Evolutionary conservation across 1,140 invertebrate genomes (phyloP).

Genomic region (Phymorhynchus buccinoides): DNA sequence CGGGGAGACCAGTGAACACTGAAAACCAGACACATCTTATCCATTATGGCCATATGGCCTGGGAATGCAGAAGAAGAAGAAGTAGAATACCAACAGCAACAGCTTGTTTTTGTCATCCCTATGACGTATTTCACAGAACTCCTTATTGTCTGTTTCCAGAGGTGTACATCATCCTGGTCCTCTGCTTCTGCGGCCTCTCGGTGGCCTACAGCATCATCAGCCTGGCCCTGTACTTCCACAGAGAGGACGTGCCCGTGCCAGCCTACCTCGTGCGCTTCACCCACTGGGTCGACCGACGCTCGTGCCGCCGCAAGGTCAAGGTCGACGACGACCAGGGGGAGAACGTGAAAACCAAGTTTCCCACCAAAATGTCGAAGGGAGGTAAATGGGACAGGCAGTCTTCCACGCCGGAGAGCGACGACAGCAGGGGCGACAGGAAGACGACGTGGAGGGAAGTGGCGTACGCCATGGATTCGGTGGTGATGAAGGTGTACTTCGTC

Average conservation of each 20-base stretch:
- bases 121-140: too few species aligned
- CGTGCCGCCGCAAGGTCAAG: not conserved
- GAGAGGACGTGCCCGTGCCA: slow-evolving; percentile 9
- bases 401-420: not conserved
- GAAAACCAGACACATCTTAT: too few species aligned
- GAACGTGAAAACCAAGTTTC: not conserved
- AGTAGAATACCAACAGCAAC: too few species aligned
- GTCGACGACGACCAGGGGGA: too few species aligned
- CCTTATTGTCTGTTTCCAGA: too few species aligned
- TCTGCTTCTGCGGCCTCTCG: slow-evolving; percentile 23
- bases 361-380: not conserved
- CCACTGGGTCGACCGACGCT: not conserved
- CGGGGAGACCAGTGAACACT: too few species aligned
- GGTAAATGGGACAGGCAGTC: not conserved
- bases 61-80: too few species aligned
- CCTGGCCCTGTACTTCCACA: slow-evolving; percentile 34
- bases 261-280: slow-evolving; percentile 7
- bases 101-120: too few species aligned
- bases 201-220: slow-evolving; percentile 25
- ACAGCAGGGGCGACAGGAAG: not conserved
- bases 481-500: slow-evolving; percentile 31
- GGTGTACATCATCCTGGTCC: slow-evolving; percentile 39
- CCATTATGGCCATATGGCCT: too few species aligned
- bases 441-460: slow-evolving; percentile 36
- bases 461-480: slow-evolving; percentile 5